Conservation (phyloP, 2,888 invertebrate genomes). For the Gnatocerus cornutus region DNA sequence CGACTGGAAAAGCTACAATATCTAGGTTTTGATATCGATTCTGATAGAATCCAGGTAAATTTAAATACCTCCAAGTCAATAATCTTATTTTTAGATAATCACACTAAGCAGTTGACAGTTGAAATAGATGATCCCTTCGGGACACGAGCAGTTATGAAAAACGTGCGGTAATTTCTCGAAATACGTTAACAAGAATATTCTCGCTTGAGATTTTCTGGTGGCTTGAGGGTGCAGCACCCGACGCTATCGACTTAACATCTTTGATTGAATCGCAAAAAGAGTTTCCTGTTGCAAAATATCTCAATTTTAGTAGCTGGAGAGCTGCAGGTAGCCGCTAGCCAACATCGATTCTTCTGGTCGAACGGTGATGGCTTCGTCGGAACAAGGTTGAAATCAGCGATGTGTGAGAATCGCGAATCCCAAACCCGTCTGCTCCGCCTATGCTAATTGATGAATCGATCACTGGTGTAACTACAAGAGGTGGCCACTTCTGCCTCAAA, state of each 20-base stretch:
- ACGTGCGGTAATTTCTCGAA: conserved; percentile 52
- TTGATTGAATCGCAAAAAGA: conserved; percentile 47
- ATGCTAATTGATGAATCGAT: conserved; percentile 47
- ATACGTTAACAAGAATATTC: conserved; percentile 53
- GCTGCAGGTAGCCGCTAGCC: conserved; percentile 36
- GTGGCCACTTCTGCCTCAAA: conserved; percentile 5
- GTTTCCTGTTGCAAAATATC: conserved; percentile 42
- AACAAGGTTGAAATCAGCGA: conserved; percentile 47
- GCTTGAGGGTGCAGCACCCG: conserved; percentile 41
- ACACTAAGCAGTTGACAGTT: conserved; percentile 25
- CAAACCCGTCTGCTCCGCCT: conserved; percentile 33
- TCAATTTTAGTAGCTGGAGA: conserved; percentile 22
- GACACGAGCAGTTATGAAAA: conserved; percentile 49
- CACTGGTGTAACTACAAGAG: conserved; percentile 12
- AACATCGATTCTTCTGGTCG: conserved; percentile 52
- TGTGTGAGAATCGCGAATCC: conserved; percentile 41
- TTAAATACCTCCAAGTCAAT: conserved; percentile 30
- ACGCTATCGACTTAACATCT: conserved; percentile 46
- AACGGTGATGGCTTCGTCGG: conserved; percentile 45
- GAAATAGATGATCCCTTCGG: conserved; percentile 16
- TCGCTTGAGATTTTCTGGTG: conserved; percentile 53
- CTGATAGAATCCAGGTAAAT: conserved; percentile 25
- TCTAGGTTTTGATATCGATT: conserved; percentile 48
- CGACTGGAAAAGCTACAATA: conserved; percentile 45
- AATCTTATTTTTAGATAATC: conserved; percentile 27